Conservation (phyloP, 2,797 vertebrate species). For the Vespertilio murinus region DNA sequence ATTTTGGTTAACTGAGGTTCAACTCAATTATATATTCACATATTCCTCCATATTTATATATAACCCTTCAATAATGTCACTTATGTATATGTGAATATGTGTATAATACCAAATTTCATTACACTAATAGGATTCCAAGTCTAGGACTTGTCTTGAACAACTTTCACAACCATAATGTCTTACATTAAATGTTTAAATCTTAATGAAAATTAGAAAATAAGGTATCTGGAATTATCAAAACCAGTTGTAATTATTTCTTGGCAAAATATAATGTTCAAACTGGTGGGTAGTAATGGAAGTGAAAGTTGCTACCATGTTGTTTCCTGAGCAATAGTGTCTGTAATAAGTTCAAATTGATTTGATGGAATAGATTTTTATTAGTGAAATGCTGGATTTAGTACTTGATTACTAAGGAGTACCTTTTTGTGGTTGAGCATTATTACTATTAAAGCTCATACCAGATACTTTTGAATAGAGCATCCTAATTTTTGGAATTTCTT, state of each 20-base stretch:
- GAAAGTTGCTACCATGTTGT: background rate
- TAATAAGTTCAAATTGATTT: background rate
- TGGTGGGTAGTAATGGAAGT: background rate
- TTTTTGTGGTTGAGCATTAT: background rate
- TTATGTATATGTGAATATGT: background rate
- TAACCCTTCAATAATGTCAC: background rate
- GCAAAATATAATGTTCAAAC: background rate
- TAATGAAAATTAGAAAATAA: constrained; percentile 13
- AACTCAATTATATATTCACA: background rate
- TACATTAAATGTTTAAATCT: constrained; percentile 20
- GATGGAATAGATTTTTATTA: constrained; percentile 24
- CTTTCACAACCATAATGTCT: background rate
- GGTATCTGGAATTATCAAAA: background rate
- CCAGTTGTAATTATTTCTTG: background rate
- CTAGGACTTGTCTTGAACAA: background rate
- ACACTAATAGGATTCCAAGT: background rate
- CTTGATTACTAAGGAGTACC: background rate
- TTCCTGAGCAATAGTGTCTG: background rate
- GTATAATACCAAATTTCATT: constrained; percentile 16
- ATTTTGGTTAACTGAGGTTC: constrained; percentile 2
- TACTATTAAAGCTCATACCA: background rate
- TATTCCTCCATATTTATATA: background rate
- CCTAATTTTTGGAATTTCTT: constrained; percentile 18
- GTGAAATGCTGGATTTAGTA: constrained; percentile 11
- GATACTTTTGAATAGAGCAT: background rate